phyloP scores from a whole-genome alignment of 2,113 vertebrate species.

The Phrynocephalus versicolor region DNA sequence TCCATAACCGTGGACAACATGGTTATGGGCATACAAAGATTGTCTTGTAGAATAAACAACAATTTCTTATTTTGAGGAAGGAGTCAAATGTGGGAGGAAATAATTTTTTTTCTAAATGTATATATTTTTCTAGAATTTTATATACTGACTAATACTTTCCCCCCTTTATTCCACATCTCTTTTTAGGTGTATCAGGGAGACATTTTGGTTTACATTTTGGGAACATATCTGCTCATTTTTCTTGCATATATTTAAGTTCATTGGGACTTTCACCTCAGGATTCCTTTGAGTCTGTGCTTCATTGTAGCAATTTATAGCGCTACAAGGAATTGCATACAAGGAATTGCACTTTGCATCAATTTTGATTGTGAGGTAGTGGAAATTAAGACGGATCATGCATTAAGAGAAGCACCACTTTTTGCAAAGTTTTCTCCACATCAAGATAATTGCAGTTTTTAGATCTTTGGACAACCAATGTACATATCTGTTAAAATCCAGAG shows the following conservation, averaged over 20 bases:
- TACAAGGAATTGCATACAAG: constrained; percentile 20
- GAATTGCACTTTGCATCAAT: constrained; percentile 42
- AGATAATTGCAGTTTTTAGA: constrained; percentile 33
- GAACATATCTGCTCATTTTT: constrained; percentile 6
- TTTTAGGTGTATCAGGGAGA: constrained; percentile 52
- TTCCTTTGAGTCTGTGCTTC: background rate
- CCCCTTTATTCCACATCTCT: background rate
- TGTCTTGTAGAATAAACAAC: constrained; percentile 31
- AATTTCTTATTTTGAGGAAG: constrained; percentile 56
- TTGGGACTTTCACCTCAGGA: background rate
- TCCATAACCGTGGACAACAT: too few species aligned
- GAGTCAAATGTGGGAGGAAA: constrained; percentile 48
- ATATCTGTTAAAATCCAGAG: constrained; percentile 22
- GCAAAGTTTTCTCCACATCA: constrained; percentile 1
- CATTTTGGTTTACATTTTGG: constrained; percentile 26
- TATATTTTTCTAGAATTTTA: constrained; percentile 34
- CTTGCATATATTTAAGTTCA: background rate
- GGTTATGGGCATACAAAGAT: too few species aligned
- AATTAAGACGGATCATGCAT: constrained; percentile 45
- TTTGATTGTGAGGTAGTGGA: background rate
- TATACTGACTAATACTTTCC: constrained; percentile 23
- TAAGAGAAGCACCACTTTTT: background rate
- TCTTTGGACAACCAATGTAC: background rate
- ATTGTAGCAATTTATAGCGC: background rate
- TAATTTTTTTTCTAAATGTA: constrained; percentile 64